phyloP scores from a whole-genome alignment of 2,113 vertebrate species.

The Damaliscus lunatus region DNA sequence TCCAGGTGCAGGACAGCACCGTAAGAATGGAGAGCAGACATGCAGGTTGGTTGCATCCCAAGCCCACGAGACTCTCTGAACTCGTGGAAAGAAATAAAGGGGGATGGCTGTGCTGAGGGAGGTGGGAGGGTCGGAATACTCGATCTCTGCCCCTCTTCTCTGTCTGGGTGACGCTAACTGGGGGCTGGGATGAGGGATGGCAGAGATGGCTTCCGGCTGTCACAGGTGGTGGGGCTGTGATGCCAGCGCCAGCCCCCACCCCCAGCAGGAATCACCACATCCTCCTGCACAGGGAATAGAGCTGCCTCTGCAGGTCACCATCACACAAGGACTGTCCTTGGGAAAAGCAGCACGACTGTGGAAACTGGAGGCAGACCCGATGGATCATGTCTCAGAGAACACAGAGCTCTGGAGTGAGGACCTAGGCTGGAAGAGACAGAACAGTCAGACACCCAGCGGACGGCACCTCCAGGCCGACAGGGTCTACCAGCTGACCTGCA shows the following conservation, averaged over 20 bases:
- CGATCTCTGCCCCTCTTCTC: accelerated
- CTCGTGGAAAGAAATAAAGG: neutral
- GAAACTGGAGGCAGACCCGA: neutral
- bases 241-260: accelerated
- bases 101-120: neutral
- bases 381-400: neutral
- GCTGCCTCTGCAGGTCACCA: accelerated
- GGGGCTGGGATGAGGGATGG: neutral
- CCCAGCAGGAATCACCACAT: accelerated
- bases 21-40: accelerated
- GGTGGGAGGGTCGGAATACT: accelerated
- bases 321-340: accelerated
- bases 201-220: accelerated
- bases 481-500: accelerated
- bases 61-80: neutral
- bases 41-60: accelerated
- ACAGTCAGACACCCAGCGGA: neutral
- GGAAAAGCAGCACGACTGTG: neutral
- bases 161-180: neutral
- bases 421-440: neutral
- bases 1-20: accelerated
- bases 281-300: neutral
- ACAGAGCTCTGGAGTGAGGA: neutral
- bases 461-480: accelerated
- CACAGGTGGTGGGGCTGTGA: no score